Evolutionary conservation across 2,113 vertebrate species (phyloP).

Genomic region (Muscicapa adusta): DNA sequence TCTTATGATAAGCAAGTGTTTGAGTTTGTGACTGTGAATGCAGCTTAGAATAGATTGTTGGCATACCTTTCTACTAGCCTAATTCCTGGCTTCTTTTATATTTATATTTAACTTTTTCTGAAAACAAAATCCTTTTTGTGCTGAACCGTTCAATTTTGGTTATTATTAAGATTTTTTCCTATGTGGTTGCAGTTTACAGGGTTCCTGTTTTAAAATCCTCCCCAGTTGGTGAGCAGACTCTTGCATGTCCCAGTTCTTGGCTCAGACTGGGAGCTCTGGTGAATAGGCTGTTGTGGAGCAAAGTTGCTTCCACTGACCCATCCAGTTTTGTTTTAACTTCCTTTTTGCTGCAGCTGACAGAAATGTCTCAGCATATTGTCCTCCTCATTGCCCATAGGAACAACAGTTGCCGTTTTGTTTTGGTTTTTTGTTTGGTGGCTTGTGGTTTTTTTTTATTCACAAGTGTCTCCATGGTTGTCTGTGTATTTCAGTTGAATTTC

Average conservation of each 20-base stretch:
- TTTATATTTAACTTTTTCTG: not conserved
- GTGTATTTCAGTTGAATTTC: not conserved
- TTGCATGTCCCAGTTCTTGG: not conserved
- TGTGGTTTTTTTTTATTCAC: not conserved
- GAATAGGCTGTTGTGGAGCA: not conserved
- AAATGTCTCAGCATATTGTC: not conserved
- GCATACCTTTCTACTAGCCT: not conserved
- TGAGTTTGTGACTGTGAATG: not conserved
- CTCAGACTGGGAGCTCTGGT: not conserved
- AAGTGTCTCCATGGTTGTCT: rapidly evolving
- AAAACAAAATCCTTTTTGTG: not conserved
- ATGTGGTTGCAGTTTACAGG: not conserved
- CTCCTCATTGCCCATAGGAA: not conserved
- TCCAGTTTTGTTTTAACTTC: not conserved
- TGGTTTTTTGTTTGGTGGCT: not conserved
- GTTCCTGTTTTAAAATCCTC: not conserved
- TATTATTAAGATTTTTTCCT: not conserved
- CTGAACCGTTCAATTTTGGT: rapidly evolving
- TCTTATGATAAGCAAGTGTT: not conserved
- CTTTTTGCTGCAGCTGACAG: not conserved
- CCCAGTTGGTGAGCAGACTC: not conserved
- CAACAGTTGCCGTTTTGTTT: not conserved
- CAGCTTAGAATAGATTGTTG: not conserved
- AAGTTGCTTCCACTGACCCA: not conserved
- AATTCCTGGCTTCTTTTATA: not conserved